Conservation (phyloP, 2,797 vertebrate genomes). For the Pseudochaenichthys georgianus region DNA sequence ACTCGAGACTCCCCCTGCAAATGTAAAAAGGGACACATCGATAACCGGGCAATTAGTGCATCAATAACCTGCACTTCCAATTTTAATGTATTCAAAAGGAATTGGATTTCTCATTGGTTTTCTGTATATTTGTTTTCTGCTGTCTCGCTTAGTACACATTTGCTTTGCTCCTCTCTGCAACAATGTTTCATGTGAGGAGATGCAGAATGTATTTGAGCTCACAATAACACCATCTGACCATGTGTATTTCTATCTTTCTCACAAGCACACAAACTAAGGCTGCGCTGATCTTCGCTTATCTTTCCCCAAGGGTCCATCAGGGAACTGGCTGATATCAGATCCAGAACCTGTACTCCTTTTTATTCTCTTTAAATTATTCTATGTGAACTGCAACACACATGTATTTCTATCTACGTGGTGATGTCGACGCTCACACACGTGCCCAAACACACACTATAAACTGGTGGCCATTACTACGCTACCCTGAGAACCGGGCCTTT, state of each 20-base stretch:
- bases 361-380: not conserved
- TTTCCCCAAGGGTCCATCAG: conserved; percentile 3
- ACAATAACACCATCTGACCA: conserved; percentile 32
- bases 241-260: conserved; percentile 24
- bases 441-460: conserved; percentile 33
- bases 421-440: conserved; percentile 14
- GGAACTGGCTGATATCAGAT: not conserved
- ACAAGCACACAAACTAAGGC: conserved; percentile 19
- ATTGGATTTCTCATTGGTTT: conserved; percentile 81
- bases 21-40: conserved; percentile 81
- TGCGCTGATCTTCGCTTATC: conserved; percentile 29
- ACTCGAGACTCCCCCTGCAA: conserved; percentile 74
- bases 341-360: conserved; percentile 4
- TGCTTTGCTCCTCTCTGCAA: conserved; percentile 61
- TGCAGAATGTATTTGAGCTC: conserved; percentile 48
- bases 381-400: conserved; percentile 11
- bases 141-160: conserved; percentile 71
- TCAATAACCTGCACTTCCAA: conserved; percentile 83
- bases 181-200: conserved; percentile 40
- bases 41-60: conserved; percentile 84
- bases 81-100: conserved; percentile 81
- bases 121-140: conserved; percentile 77
- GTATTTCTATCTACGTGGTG: not conserved
- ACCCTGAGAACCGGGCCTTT: conserved; percentile 54
- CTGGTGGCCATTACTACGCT: conserved; percentile 38